phyloP scores from a whole-genome alignment of 2,888 invertebrate species.

The Cheilosia scutellata region DNA sequence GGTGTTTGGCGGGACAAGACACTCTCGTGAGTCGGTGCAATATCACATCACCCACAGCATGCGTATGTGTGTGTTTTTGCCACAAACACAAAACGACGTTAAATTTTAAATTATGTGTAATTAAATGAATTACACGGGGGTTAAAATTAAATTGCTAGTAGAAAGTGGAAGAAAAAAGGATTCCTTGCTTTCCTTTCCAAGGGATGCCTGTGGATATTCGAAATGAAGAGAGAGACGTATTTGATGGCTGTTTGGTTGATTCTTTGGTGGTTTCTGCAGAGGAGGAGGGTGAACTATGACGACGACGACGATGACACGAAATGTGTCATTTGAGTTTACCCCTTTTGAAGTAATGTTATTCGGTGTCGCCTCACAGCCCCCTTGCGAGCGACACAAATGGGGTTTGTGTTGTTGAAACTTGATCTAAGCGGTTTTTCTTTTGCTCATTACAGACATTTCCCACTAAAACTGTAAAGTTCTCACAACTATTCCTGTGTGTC shows the following conservation, averaged over 20 bases:
- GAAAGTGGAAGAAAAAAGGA: slow-evolving; percentile 4
- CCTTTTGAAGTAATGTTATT: slow-evolving; percentile 32
- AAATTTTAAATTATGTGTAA: slow-evolving; percentile 76
- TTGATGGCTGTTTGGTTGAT: slow-evolving; percentile 50
- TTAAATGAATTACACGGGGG: slow-evolving; percentile 75
- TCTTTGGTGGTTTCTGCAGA: slow-evolving; percentile 37
- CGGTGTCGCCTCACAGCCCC: neutral
- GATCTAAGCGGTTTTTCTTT: slow-evolving; percentile 52
- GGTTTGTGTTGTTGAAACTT: slow-evolving; percentile 64
- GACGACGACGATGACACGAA: slow-evolving; percentile 29
- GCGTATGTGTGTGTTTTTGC: slow-evolving; percentile 38
- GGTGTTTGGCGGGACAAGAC: slow-evolving; percentile 17
- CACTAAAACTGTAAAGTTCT: slow-evolving; percentile 29
- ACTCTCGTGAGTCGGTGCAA: neutral
- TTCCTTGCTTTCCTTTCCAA: neutral
- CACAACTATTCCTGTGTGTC: slow-evolving; percentile 30
- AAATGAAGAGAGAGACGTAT: slow-evolving; percentile 9
- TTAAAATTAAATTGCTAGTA: slow-evolving; percentile 68
- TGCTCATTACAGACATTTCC: slow-evolving; percentile 49
- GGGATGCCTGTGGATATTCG: slow-evolving; percentile 26
- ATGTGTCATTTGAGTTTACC: slow-evolving; percentile 63
- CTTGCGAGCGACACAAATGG: slow-evolving; percentile 3
- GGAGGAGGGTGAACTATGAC: neutral
- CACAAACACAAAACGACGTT: slow-evolving; percentile 63
- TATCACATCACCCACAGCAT: neutral